Evolutionary conservation across 2,888 invertebrate genomes (phyloP).

Genomic region (Pterostichus niger): DNA sequence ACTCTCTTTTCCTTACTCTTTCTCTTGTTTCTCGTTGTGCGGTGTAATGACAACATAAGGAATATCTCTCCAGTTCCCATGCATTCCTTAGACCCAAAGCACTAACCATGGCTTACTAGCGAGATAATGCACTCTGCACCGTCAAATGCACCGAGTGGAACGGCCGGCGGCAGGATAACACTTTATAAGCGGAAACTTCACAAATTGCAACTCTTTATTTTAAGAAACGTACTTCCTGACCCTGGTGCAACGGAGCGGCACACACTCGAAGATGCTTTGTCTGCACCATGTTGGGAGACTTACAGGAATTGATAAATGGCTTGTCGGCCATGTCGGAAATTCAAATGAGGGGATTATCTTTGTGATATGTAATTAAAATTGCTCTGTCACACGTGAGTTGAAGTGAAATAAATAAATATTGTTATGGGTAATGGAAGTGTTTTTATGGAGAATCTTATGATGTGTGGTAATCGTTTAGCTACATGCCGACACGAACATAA

Average conservation of each 20-base stretch:
- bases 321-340: slow-evolving; percentile 2
- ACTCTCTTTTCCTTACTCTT: no score
- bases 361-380: slow-evolving; percentile 1
- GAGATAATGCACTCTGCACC: slow-evolving; percentile 20
- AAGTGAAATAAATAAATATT: slow-evolving; percentile 12
- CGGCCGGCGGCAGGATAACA: slow-evolving; percentile 37
- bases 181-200: slow-evolving; percentile 57
- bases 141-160: slow-evolving; percentile 56
- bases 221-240: slow-evolving; percentile 53
- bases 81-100: slow-evolving; percentile 23
- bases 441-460: background rate
- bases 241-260: slow-evolving; percentile 38
- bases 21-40: no score
- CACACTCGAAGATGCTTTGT: slow-evolving; percentile 4
- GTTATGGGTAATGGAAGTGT: slow-evolving; percentile 1
- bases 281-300: background rate
- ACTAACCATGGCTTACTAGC: background rate
- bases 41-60: no score
- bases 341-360: slow-evolving; percentile 13
- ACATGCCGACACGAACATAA: slow-evolving; percentile 16
- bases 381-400: no score
- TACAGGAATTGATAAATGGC: slow-evolving; percentile 21
- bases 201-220: slow-evolving; percentile 64
- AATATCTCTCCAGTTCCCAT: slow-evolving; percentile 39
- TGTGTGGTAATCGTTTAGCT: slow-evolving; percentile 4